phyloP scores from a whole-genome alignment of 1,140 invertebrate genomes.

The Ceratoteleas bidentatus region DNA sequence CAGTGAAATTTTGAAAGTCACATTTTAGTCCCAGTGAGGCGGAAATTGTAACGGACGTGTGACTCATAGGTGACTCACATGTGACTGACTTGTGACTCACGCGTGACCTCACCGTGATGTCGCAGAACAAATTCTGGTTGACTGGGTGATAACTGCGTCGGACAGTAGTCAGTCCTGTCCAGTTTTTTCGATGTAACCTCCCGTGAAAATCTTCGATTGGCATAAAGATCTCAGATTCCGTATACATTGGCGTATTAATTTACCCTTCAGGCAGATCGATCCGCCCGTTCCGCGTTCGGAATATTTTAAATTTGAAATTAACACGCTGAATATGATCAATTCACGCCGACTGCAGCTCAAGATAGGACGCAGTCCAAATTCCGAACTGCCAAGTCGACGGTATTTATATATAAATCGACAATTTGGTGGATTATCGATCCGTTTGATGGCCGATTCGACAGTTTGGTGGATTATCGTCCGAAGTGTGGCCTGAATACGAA shows the following conservation, averaged over 20 bases:
- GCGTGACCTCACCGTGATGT: too few species aligned
- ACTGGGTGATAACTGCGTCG: too few species aligned
- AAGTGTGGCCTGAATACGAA: not conserved
- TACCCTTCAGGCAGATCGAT: not conserved
- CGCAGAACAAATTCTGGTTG: too few species aligned
- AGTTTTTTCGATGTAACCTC: too few species aligned
- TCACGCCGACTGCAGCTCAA: not conserved
- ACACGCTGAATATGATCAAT: conserved; percentile 8
- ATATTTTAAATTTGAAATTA: conserved; percentile 10
- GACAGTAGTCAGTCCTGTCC: too few species aligned
- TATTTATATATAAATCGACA: conserved; percentile 7
- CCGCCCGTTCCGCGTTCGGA: not conserved
- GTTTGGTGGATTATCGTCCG: not conserved
- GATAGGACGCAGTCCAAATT: conserved; percentile 4
- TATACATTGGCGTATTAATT: not conserved
- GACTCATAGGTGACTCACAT: too few species aligned
- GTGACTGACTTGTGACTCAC: too few species aligned
- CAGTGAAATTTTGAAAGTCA: too few species aligned
- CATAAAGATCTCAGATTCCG: too few species aligned
- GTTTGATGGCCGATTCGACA: conserved; percentile 3
- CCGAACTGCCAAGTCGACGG: conserved; percentile 4
- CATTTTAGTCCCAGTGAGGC: too few species aligned
- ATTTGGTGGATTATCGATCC: not conserved
- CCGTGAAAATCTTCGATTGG: too few species aligned
- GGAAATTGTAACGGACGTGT: too few species aligned